Evolutionary conservation across 2,888 invertebrate species (phyloP).

Genomic region (Dicyrtoma fusca): DNA sequence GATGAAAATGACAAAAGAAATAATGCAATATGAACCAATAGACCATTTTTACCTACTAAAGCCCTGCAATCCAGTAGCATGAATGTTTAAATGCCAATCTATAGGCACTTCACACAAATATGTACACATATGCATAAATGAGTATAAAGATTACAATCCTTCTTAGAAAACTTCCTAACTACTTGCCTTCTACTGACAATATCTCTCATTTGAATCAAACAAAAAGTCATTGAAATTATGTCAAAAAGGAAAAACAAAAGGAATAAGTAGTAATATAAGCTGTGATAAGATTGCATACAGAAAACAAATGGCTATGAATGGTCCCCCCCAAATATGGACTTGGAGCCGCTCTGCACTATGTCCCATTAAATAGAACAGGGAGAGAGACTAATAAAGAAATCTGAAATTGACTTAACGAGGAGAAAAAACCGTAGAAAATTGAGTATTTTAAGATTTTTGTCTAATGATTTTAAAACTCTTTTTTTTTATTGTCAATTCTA

Average conservation of each 20-base stretch:
- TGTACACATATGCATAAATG: neutral
- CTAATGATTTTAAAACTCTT: slow-evolving; percentile 17
- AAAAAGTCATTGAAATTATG: slow-evolving; percentile 8
- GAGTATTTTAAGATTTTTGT: slow-evolving; percentile 32
- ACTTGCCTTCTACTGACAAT: no score
- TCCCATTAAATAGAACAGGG: no score
- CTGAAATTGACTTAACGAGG: neutral
- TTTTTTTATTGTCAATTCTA: slow-evolving; percentile 37
- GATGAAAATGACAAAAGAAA: no score
- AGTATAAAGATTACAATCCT: neutral
- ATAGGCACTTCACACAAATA: no score
- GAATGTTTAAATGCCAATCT: no score
- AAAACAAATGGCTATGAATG: neutral
- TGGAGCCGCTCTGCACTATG: no score
- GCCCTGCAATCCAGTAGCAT: no score
- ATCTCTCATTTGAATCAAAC: slow-evolving; percentile 5
- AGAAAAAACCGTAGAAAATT: slow-evolving; percentile 26
- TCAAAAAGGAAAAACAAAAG: neutral
- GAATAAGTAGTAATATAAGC: neutral
- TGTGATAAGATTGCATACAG: no score
- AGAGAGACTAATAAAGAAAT: neutral
- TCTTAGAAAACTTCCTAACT: no score
- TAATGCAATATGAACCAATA: no score
- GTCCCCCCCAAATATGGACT: no score
- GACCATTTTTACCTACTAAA: no score